Percentiles rank a stretch among this genome's conserved stretches.
phyloP scores from a whole-genome alignment of 2,797 vertebrate species.

The Valencia hispanica region DNA sequence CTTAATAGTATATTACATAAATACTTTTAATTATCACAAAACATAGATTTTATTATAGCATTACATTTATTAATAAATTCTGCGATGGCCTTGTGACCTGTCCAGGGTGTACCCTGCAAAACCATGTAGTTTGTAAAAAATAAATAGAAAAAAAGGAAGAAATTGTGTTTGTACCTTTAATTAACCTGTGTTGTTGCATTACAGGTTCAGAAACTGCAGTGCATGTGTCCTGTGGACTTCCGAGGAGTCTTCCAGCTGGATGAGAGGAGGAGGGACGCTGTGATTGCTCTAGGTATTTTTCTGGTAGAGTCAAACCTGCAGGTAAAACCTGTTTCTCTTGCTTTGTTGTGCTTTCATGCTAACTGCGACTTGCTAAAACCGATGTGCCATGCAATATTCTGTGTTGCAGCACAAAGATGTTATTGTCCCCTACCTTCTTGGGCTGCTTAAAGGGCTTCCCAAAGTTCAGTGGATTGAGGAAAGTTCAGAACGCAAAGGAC shows the following conservation, averaged over 20 bases:
- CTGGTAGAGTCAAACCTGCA: slow-evolving; percentile 96
- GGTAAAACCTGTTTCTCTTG: slow-evolving; percentile 70
- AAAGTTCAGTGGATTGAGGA: slow-evolving; percentile 98
- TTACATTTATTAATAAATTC: no score
- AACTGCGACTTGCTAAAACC: background rate
- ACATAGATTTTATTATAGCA: background rate
- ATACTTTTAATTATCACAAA: background rate
- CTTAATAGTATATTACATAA: background rate
- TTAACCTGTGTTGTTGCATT: slow-evolving; percentile 12
- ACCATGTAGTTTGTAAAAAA: no score
- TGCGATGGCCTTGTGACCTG: no score
- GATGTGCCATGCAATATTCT: slow-evolving; percentile 4
- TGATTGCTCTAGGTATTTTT: slow-evolving; percentile 96
- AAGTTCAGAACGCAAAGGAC: slow-evolving; percentile 89
- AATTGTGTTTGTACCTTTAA: no score
- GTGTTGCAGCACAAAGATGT: slow-evolving; percentile 90
- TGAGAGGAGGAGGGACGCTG: slow-evolving; percentile 94
- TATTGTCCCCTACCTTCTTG: slow-evolving; percentile 92
- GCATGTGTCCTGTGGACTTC: slow-evolving; percentile 97
- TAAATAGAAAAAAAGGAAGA: background rate
- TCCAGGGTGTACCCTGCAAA: no score
- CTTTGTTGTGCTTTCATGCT: background rate
- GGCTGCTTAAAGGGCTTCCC: slow-evolving; percentile 90
- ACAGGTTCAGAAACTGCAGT: slow-evolving; percentile 96
- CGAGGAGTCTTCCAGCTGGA: slow-evolving; percentile 96